Evolutionary conservation across 1,140 invertebrate genomes (phyloP).

Genomic region (Nasonia giraulti): DNA sequence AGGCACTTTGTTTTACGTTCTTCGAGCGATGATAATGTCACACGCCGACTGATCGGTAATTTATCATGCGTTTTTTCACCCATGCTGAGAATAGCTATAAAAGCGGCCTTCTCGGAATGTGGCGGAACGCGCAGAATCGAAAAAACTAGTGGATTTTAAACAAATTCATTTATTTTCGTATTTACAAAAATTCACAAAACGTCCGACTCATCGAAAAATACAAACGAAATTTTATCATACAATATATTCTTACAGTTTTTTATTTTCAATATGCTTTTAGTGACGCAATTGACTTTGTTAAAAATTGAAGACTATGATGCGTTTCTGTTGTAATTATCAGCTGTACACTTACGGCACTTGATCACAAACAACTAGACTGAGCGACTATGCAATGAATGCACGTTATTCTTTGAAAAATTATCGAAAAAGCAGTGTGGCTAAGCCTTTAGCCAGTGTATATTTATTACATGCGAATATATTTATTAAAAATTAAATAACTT

Average conservation of each 20-base stretch:
- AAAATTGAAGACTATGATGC: not conserved
- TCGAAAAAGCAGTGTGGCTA: not conserved
- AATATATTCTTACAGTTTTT: not conserved
- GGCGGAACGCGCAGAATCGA: not conserved
- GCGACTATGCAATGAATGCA: not conserved
- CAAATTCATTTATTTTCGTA: conserved; percentile 44
- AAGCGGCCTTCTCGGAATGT: no score
- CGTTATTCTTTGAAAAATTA: not conserved
- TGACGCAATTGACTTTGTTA: not conserved
- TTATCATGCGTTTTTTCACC: not conserved
- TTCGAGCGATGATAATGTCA: not conserved
- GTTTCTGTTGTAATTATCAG: not conserved
- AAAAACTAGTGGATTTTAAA: conserved; percentile 4
- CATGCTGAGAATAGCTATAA: not conserved
- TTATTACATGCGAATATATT: not conserved
- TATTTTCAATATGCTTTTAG: conserved; percentile 2
- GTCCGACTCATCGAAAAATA: not conserved
- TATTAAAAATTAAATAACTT: conserved; percentile 41
- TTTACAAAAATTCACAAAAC: conserved; percentile 46
- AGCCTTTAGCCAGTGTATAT: conserved; percentile 1
- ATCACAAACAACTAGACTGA: conserved; percentile 13
- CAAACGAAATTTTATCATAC: not conserved
- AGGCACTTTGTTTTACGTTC: not conserved
- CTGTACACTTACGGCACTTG: not conserved
- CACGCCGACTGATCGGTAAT: not conserved